Evolutionary conservation across 2,888 invertebrate genomes (phyloP), one percentile per base, ranked within the genome.

Genomic region (Pristionchus arcanus): DNA sequence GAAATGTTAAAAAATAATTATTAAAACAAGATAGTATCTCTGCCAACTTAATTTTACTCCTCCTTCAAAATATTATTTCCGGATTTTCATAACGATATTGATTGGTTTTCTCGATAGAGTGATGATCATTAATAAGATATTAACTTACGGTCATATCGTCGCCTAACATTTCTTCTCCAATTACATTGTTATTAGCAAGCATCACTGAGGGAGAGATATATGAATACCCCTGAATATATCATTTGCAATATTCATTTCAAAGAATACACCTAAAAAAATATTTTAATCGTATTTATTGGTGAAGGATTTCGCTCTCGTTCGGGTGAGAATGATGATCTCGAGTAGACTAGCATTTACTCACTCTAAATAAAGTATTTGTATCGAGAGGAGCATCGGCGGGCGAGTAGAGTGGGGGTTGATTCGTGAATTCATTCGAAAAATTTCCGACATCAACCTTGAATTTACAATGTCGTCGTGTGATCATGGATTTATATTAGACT

Each of bases 371-470:
- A 28, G 91, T 92, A 37, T 92, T 91, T 2, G 93, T 91, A 86
- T 93, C 91, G 97, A 77, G 97, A 68, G 98, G 98, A 90, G 97
- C 97, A 91, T 97, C 97, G 31, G 98, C 97, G 0, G 98, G 98
- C 11, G 98, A 98, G 96, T 98, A 98, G 0, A 97, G 97, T 15
- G 98, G 97, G 87, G 97, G 96, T 97, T 98, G 97, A 94, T 97
- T 97, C 0, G 98, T 99, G 96, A 99, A 99, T 96, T 99, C 98
- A 92, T 97, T 97, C 81, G 98, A 97, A 96, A 99, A 99, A 96
- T 99, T 98, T 95, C 97, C 97, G 25, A 98, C 98, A 96, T 99
- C 98, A 91, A 98, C 96, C 95, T 98, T 55, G 85, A 92, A 71
- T 77, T 42, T 49, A 49, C 42, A 49, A 49, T 49, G 42, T 49